Conservation (phyloP, 2,113 vertebrate genomes). For the Porphyrio hochstetteri region DNA sequence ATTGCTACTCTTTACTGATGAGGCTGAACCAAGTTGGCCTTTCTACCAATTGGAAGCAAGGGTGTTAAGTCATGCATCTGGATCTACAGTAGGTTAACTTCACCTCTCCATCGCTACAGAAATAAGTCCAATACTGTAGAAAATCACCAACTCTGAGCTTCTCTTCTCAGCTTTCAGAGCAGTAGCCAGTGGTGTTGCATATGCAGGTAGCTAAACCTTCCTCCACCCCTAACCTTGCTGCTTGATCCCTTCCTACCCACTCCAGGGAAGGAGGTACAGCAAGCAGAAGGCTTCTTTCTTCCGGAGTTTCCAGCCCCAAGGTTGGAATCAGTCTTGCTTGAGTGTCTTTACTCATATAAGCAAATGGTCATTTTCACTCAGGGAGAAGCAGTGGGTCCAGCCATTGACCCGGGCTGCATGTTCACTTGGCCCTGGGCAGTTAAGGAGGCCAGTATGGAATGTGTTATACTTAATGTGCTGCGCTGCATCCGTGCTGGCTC, state of each 20-base stretch:
- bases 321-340: neutral
- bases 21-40: neutral
- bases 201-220: neutral
- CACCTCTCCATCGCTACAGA: neutral
- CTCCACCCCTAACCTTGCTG: neutral
- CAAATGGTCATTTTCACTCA: neutral
- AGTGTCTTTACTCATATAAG: neutral
- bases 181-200: neutral
- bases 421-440: neutral
- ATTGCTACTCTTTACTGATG: neutral
- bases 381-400: neutral
- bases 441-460: neutral
- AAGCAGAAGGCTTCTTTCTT: neutral
- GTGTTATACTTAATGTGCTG: neutral
- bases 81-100: neutral
- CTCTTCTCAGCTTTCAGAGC: neutral
- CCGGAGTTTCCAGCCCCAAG: neutral
- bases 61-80: neutral
- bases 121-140: neutral
- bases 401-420: neutral
- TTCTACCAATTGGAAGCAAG: neutral
- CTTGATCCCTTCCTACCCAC: neutral
- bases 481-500: rapidly evolving
- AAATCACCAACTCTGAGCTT: neutral
- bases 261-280: neutral